phyloP scores from a whole-genome alignment of 2,113 vertebrate species.

The Sula dactylatra region DNA sequence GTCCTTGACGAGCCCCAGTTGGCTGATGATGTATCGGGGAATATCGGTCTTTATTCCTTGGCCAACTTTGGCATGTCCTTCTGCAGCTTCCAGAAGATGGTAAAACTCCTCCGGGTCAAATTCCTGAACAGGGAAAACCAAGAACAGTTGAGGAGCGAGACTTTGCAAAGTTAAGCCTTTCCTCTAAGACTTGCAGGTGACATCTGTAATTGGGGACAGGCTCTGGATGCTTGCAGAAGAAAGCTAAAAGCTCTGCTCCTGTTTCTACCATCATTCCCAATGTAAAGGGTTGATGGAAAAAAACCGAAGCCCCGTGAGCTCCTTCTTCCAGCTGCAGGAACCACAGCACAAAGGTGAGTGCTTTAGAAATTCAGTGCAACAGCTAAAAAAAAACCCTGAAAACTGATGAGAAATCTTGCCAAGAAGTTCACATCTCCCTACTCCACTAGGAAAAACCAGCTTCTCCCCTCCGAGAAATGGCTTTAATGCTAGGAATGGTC shows the following conservation, averaged over 20 bases:
- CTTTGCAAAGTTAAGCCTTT: background rate
- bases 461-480: background rate
- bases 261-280: background rate
- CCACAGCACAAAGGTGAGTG: background rate
- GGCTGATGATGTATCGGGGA: constrained; percentile 93
- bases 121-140: constrained; percentile 75
- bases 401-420: background rate
- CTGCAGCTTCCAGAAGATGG: constrained; percentile 92
- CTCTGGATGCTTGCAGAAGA: background rate
- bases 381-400: background rate
- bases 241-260: background rate
- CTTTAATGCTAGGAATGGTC: background rate
- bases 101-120: constrained; percentile 98
- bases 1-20: constrained; percentile 90
- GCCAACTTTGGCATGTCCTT: constrained; percentile 93
- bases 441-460: background rate
- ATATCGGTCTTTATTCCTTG: constrained; percentile 94
- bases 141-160: background rate
- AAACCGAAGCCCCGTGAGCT: background rate
- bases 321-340: background rate
- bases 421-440: background rate
- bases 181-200: background rate
- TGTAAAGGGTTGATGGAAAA: background rate
- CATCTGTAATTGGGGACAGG: background rate
- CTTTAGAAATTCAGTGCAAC: background rate